Evolutionary conservation across 2,888 invertebrate species (phyloP).

Genomic region (Drosophila neotestacea): DNA sequence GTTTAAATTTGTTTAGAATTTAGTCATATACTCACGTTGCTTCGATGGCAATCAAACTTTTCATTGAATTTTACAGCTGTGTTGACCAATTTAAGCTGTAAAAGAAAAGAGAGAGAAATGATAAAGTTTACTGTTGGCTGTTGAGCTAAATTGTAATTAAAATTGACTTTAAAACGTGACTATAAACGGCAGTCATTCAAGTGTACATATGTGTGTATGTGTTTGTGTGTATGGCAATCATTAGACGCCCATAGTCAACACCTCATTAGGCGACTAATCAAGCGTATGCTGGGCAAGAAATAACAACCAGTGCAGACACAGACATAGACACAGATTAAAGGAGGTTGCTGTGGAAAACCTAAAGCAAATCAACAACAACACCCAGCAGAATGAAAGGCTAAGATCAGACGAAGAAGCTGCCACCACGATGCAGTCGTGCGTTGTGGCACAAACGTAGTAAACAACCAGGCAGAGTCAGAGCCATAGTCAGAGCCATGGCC

Average conservation of each 20-base stretch:
- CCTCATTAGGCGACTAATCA: conserved; percentile 84
- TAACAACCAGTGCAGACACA: conserved; percentile 64
- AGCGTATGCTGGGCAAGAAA: conserved; percentile 72
- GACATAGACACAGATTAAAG: conserved; percentile 52
- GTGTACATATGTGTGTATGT: conserved; percentile 16
- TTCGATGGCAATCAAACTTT: conserved; percentile 68
- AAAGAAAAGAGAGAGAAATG: conserved; percentile 17
- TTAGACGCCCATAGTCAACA: conserved; percentile 75
- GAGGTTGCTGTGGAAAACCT: conserved; percentile 19
- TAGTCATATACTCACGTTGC: conserved; percentile 63
- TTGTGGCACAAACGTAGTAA: conserved; percentile 50
- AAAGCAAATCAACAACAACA: conserved; percentile 50
- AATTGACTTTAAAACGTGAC: conserved; percentile 42
- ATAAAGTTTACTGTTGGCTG: background rate
- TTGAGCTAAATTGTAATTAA: conserved; percentile 34
- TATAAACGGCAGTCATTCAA: conserved; percentile 21
- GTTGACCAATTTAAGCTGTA: conserved; percentile 35
- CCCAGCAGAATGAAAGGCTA: conserved; percentile 1
- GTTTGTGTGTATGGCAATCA: conserved; percentile 48
- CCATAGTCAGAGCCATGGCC: background rate
- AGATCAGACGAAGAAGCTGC: conserved; percentile 38
- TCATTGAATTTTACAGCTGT: conserved; percentile 61
- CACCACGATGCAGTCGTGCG: conserved; percentile 53
- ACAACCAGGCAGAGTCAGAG: conserved; percentile 40
- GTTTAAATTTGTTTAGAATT: background rate